Conservation (phyloP, 2,113 vertebrate genomes). For the Alligator mississippiensis region DNA sequence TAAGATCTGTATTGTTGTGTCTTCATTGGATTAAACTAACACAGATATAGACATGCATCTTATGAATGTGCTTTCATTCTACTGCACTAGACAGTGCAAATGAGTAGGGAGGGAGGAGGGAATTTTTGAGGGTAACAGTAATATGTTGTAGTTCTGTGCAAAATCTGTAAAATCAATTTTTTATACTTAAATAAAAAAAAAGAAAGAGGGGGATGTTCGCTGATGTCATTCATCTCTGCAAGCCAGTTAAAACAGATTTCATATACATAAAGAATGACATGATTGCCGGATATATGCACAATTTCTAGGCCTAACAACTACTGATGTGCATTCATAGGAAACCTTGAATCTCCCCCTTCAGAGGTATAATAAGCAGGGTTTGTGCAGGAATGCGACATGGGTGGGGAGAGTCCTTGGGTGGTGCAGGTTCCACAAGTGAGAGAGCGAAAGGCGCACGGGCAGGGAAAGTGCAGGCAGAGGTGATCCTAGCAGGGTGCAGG, state of each 20-base stretch:
- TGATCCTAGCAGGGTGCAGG: no score
- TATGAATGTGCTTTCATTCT: no score
- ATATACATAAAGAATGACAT: neutral
- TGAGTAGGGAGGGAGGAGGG: slow-evolving; percentile 34
- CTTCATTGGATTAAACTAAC: no score
- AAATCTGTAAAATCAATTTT: slow-evolving; percentile 53
- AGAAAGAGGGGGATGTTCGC: slow-evolving; percentile 33
- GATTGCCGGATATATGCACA: neutral
- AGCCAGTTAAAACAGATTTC: slow-evolving; percentile 68
- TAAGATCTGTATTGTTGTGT: no score
- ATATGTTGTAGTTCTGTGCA: slow-evolving; percentile 1
- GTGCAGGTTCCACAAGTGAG: no score
- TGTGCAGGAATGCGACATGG: no score
- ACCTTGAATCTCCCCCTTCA: neutral
- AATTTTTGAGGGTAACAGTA: slow-evolving; percentile 54
- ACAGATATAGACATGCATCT: no score
- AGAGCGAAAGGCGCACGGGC: no score
- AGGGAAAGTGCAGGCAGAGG: no score
- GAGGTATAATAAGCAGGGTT: neutral
- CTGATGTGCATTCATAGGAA: neutral
- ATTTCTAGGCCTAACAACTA: neutral
- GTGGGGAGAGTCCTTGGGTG: no score
- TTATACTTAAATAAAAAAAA: slow-evolving; percentile 31
- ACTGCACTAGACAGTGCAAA: no score
- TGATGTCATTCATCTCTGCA: slow-evolving; percentile 63